Evolutionary conservation across 2,113 vertebrate genomes (phyloP), one percentile per base, ranked within the genome.

Genomic region (Panthera leo): DNA sequence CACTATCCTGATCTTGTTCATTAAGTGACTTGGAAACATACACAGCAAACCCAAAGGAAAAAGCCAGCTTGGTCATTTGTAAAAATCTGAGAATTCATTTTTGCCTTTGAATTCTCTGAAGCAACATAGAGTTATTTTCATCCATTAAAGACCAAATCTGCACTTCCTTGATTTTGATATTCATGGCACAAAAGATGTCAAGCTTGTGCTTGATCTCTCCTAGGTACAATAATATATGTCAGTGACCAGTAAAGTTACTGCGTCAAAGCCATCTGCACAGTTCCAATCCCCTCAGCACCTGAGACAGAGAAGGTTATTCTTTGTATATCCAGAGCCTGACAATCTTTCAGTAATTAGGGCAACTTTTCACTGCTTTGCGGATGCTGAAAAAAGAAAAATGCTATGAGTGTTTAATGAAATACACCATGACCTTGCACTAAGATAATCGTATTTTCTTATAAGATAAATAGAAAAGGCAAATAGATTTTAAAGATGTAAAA

Each of bases 401-500:
- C 27, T 85, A 42, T n/a, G 19, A 82, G 39, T 68, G 8, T 25
- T 80, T 96, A 96, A 84, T 94, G 48, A 70, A 96, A 73, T 95
- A 7, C 4, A 58, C 70, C 14, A 53, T 80, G 53, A 61, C 31
- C 42, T 73, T 68, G 78, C 18, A 91, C 42, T 65, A 75, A 65
- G 27, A 51, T 95, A 95, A 97, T 96, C 21, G 89, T 94, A 42
- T 85, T 93, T 96, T 84, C 88, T 89, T 96, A 97, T 93, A 89
- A 95, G 39, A 95, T 96, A 97, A 91, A 36, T 96, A 83, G 65
- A 76, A 91, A 96, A 97, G 93, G 58, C 71, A 97, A 97, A 97
- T 92, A 86, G 1, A 96, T 98, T 98, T 97, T 96, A 76, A 97
- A 97, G 61, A 78, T 84, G 36, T 53, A 97, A 96, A 97, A 95